These are phyloP conservation scores for Listronotus oregonensis DNA, from an alignment of 1,140 invertebrate species.

Conservation along the genomic window DNA sequence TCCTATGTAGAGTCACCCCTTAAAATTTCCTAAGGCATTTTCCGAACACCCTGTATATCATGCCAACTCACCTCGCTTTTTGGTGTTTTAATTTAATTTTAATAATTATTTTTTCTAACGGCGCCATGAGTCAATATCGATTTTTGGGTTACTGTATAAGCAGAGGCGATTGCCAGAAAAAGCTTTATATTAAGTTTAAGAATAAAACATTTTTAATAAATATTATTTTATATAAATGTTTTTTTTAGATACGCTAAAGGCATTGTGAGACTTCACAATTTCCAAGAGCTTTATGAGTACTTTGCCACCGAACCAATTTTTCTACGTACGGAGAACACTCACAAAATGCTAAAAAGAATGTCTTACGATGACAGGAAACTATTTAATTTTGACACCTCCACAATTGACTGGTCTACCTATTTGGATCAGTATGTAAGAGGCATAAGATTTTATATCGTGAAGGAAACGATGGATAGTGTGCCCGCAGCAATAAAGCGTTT, in stretches of 20 bases:
- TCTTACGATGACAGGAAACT: slow-evolving; percentile 62
- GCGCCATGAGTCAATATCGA: too few species aligned
- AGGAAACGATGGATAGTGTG: slow-evolving; percentile 62
- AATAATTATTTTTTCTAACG: too few species aligned
- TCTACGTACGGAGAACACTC: slow-evolving; percentile 71
- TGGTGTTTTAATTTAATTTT: too few species aligned
- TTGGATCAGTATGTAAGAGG: slow-evolving; percentile 64
- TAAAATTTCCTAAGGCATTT: too few species aligned
- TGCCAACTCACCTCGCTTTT: too few species aligned
- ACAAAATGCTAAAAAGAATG: slow-evolving; percentile 66
- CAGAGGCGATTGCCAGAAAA: too few species aligned
- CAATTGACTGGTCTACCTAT: slow-evolving; percentile 65
- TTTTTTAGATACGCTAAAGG: slow-evolving; percentile 43
- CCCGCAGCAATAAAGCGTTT: slow-evolving; percentile 34
- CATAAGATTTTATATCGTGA: slow-evolving; percentile 63
- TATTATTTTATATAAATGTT: too few species aligned
- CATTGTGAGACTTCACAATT: slow-evolving; percentile 74
- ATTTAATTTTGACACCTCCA: slow-evolving; percentile 64
- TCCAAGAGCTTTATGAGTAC: slow-evolving; percentile 71
- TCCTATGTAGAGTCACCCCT: too few species aligned
- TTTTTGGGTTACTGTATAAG: too few species aligned
- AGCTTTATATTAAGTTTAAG: too few species aligned
- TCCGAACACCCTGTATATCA: too few species aligned
- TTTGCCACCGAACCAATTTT: slow-evolving; percentile 74
- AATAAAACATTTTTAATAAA: too few species aligned